These are phyloP conservation scores for Conopomorpha cramerella DNA, from an alignment of 1,140 invertebrate species.

Conservation along the genomic window DNA sequence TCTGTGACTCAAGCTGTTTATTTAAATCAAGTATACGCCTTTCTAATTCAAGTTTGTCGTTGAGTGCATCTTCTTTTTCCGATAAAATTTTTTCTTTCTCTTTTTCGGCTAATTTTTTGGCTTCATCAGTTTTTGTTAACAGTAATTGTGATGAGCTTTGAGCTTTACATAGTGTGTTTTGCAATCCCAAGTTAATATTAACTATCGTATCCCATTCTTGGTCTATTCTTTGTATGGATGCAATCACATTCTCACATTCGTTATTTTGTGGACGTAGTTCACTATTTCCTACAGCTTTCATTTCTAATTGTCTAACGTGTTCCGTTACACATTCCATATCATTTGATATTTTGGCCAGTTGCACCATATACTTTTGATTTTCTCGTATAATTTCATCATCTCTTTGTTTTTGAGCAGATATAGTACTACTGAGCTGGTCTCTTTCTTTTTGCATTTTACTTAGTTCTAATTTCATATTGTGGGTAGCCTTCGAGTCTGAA, in stretches of 20 bases:
- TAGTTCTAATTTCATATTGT: constrained; percentile 41
- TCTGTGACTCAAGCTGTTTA: constrained; percentile 21
- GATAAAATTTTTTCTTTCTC: constrained; percentile 37
- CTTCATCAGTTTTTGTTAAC: constrained; percentile 37
- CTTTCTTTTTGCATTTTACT: constrained; percentile 24
- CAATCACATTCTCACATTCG: constrained; percentile 20
- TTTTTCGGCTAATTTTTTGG: constrained; percentile 33
- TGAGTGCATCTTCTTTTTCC: constrained; percentile 35
- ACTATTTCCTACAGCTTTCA: constrained; percentile 27
- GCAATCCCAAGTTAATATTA: too few species aligned
- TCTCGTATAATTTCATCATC: constrained; percentile 16
- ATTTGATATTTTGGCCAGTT: constrained; percentile 21
- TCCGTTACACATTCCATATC: constrained; percentile 28
- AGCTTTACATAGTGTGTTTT: too few species aligned
- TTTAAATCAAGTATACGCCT: constrained; percentile 24
- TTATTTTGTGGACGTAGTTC: constrained; percentile 17
- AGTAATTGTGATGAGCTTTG: constrained; percentile 40
- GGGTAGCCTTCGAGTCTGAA: constrained; percentile 38
- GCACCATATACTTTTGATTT: constrained; percentile 14
- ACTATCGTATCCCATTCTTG: constrained; percentile 20
- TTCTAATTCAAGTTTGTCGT: constrained; percentile 20
- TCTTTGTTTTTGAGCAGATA: constrained; percentile 19
- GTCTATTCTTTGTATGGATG: constrained; percentile 23
- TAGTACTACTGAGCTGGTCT: constrained; percentile 21
- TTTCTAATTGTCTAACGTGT: constrained; percentile 34